Evolutionary conservation across 2,113 vertebrate species (phyloP).

Genomic region (Gadus chalcogrammus): DNA sequence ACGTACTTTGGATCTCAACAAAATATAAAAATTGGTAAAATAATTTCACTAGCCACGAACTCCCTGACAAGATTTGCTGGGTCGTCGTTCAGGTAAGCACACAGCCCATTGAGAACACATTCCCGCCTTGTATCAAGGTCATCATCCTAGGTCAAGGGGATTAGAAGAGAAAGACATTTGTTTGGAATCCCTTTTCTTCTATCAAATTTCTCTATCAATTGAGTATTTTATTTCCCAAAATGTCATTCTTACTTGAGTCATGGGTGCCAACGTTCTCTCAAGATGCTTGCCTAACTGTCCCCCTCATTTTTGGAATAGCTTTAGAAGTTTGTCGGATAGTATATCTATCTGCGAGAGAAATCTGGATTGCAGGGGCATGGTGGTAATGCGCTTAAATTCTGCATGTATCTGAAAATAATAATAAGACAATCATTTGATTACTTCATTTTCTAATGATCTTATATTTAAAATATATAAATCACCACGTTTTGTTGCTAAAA

Average conservation of each 20-base stretch:
- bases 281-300: background rate
- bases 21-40: no score
- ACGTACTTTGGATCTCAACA: no score
- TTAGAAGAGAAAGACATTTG: background rate
- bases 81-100: background rate
- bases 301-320: slow-evolving; percentile 5
- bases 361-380: slow-evolving; percentile 5
- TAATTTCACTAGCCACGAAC: background rate
- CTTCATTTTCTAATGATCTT: background rate
- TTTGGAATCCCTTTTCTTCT: background rate
- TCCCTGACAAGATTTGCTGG: background rate
- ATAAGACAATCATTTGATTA: background rate
- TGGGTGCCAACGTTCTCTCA: background rate
- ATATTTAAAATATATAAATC: background rate
- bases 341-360: slow-evolving; percentile 16
- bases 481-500: no score
- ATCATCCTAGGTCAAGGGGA: background rate
- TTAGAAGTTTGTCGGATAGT: slow-evolving; percentile 1
- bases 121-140: background rate
- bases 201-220: background rate
- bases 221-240: no score
- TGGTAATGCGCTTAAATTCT: slow-evolving; percentile 14
- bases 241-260: background rate
- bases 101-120: background rate
- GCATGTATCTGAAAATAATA: slow-evolving; percentile 22